Conservation (phyloP, 1,140 invertebrate species). For the Maniola jurtina region DNA sequence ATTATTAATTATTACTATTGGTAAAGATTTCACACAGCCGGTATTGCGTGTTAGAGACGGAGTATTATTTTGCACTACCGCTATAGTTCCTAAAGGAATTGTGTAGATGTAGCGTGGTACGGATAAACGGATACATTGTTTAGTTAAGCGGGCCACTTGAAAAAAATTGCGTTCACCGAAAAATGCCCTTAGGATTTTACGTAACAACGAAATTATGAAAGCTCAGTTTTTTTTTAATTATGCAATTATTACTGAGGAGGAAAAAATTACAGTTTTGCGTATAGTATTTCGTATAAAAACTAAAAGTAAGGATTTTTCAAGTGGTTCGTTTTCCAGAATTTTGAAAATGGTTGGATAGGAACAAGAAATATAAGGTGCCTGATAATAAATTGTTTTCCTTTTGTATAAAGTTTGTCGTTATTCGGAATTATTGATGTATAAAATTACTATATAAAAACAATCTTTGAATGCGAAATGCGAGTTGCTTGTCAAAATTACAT, state of each 20-base stretch:
- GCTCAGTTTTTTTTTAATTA: background rate
- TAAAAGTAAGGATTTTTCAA: background rate
- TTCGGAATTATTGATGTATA: constrained; percentile 1
- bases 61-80: constrained; percentile 40
- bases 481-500: background rate
- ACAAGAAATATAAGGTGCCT: constrained; percentile 32
- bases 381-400: constrained; percentile 9
- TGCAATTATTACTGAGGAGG: too few species aligned
- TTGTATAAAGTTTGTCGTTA: background rate
- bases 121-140: background rate
- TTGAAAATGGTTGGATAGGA: constrained; percentile 24
- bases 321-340: constrained; percentile 15
- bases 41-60: background rate
- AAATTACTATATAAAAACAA: background rate
- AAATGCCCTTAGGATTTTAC: too few species aligned
- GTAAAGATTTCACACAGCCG: background rate
- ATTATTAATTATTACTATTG: too few species aligned
- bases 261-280: too few species aligned
- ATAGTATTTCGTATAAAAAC: too few species aligned
- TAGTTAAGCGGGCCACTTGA: constrained; percentile 10
- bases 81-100: constrained; percentile 60
- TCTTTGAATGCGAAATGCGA: background rate
- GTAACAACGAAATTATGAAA: too few species aligned
- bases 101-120: constrained; percentile 21
- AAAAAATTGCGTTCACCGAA: background rate